These are phyloP conservation scores for Chymomyza amoena DNA, from an alignment of 2,888 invertebrate genomes.

Conservation along the genomic window DNA sequence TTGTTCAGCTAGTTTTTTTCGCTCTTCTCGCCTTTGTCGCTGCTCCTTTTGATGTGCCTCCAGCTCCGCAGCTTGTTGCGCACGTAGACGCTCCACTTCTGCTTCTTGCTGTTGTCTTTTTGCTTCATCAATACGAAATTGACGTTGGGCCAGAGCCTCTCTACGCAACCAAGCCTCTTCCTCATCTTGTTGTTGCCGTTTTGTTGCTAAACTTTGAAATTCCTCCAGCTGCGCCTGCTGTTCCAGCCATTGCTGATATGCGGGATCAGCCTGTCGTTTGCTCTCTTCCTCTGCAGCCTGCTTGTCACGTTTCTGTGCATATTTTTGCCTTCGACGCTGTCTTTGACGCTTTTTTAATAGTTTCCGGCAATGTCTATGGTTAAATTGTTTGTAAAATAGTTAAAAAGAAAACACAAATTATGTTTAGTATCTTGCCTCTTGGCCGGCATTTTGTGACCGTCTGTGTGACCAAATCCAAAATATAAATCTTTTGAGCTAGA, in stretches of 20 bases:
- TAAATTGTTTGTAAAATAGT: background rate
- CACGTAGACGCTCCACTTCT: conserved; percentile 82
- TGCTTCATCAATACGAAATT: conserved; percentile 83
- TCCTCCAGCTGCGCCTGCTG: conserved; percentile 81
- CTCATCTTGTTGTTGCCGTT: conserved; percentile 80
- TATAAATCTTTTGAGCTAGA: background rate
- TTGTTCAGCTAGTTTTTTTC: conserved; percentile 68
- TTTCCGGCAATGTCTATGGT: conserved; percentile 84
- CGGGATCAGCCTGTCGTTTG: conserved; percentile 23
- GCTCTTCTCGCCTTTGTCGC: conserved; percentile 78
- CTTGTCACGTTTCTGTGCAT: conserved; percentile 82
- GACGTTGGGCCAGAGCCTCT: conserved; percentile 83
- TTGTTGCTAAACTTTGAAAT: conserved; percentile 81
- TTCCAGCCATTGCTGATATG: conserved; percentile 47
- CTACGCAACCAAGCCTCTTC: conserved; percentile 85
- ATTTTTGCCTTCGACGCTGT: conserved; percentile 82
- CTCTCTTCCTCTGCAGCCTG: conserved; percentile 72
- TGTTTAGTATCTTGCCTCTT: conserved; percentile 23
- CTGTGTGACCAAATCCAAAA: background rate
- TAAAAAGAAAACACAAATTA: background rate
- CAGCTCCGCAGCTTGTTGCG: conserved; percentile 83
- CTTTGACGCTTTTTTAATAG: conserved; percentile 86
- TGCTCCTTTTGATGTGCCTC: conserved; percentile 82
- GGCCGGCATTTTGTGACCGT: conserved; percentile 30
- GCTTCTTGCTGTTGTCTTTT: conserved; percentile 81